Conservation (phyloP, 1,140 invertebrate genomes). For the Gonioctena quinquepunctata region DNA sequence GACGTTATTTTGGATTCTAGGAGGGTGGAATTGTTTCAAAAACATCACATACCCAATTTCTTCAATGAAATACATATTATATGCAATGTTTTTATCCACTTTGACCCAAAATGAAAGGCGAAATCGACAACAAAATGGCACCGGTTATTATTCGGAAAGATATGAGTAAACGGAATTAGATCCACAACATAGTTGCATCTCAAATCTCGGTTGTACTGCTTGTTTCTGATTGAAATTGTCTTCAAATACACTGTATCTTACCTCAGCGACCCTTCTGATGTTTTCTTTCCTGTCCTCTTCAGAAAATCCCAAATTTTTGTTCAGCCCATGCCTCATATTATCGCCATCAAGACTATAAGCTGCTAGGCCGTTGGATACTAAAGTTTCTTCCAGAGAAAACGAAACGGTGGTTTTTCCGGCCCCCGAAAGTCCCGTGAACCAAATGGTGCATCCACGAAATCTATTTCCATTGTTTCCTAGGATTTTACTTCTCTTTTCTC, state of each 20-base stretch:
- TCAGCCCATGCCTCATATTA: constrained; percentile 93
- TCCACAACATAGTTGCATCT: too few relatives aligned
- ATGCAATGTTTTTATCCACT: too few relatives aligned
- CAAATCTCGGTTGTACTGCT: too few relatives aligned
- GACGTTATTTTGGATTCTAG: too few relatives aligned
- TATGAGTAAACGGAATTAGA: too few relatives aligned
- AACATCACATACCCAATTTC: too few relatives aligned
- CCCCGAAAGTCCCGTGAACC: constrained; percentile 96
- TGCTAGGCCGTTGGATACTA: constrained; percentile 85
- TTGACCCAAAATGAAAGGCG: too few relatives aligned
- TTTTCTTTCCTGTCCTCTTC: constrained; percentile 96
- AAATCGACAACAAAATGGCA: too few relatives aligned
- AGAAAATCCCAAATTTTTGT: constrained; percentile 95
- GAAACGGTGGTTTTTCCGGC: constrained; percentile 98
- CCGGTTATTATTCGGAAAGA: too few relatives aligned
- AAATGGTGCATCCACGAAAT: constrained; percentile 96
- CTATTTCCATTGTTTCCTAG: constrained; percentile 76
- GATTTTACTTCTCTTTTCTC: constrained; percentile 87
- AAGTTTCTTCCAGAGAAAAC: constrained; percentile 92
- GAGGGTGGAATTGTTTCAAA: too few relatives aligned
- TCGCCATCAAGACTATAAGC: constrained; percentile 97
- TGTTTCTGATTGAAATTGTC: too few relatives aligned
- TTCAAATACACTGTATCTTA: constrained; percentile 52
- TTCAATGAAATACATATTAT: too few relatives aligned
- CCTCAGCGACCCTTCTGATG: constrained; percentile 94